A percentile compares a stretch with the other conserved stretches of the same genome.
phyloP scores from a whole-genome alignment of 1,140 invertebrate species.

The Calliphora vicina region DNA sequence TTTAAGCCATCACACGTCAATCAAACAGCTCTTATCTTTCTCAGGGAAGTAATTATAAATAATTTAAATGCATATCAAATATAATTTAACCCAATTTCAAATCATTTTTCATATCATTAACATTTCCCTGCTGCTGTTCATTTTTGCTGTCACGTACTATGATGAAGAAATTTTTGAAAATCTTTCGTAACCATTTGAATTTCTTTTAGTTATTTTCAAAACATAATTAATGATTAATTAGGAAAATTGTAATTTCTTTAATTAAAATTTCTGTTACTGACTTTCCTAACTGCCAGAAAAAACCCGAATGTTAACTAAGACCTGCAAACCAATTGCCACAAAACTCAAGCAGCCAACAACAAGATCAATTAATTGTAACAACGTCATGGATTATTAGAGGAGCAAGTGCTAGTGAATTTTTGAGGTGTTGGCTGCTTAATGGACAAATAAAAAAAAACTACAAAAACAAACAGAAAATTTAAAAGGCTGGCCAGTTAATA shows the following conservation, averaged over 20 bases:
- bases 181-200: not conserved
- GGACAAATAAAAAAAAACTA: not conserved
- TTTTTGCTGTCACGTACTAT: not conserved
- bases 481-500: not conserved
- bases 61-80: not conserved
- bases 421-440: not conserved
- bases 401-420: not conserved
- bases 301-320: not conserved
- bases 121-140: too few species aligned
- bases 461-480: not conserved
- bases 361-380: not conserved
- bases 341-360: not conserved
- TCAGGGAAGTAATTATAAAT: not conserved
- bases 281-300: not conserved
- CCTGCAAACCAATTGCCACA: not conserved
- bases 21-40: not conserved
- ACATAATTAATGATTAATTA: constrained; percentile 16
- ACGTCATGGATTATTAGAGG: not conserved
- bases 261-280: not conserved
- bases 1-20: not conserved
- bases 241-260: not conserved
- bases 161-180: not conserved
- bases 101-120: not conserved
- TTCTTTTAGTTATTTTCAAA: not conserved
- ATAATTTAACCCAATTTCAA: not conserved